Base-by-base conservation (phyloP, 1,140 invertebrate genomes). In the Drosophila hydei region DNA sequence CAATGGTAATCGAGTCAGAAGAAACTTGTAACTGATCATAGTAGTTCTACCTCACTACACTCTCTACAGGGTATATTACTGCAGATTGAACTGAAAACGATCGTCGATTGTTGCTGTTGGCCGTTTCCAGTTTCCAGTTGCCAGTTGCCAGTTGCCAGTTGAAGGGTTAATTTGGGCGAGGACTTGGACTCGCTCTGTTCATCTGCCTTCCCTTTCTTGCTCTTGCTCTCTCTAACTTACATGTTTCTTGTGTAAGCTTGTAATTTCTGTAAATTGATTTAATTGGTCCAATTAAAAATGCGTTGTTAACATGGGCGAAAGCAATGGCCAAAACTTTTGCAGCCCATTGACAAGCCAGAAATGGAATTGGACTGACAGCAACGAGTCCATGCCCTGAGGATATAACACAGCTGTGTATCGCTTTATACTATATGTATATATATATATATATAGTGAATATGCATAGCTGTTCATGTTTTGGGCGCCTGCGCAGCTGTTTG, bases 261-360 rank as follows among this genome's bases (percentile, higher is more conserved):
- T 88, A 87, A 81, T 87, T 77, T 83, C 60, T 88, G 81, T 87
- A 87, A 87, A 87, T 88, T 88, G 78, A 76, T 88, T 87, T 87
- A 87, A 87, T 87, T 87, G 78, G 75, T 45, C 72, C 83, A 68
- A 83, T 87, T 87, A 87, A 88, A 77, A 88, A 61, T 78, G 64
- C 52, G 48, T 61, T 72, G 61, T 62, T 64, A 51, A 63, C 48
- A 45, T 63, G 50, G 27, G 62, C 62, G 62, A 64, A 64, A 64
- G 62, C 62, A 64, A 27, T 23, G 52, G 11, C 11, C 30, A 47
- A 16, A 62, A 52, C 16, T 21, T 50, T 27, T 42, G 14, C 6
- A 16, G 38, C 11, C 21, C 36, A 38, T 38, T 50, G 59, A 30
- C 64, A 68, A 68, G 23, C 11, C 45, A 68, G 47, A 51, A 43